Base-by-base conservation (phyloP, 2,888 invertebrate genomes). In the Ceriagrion tenellum region DNA sequence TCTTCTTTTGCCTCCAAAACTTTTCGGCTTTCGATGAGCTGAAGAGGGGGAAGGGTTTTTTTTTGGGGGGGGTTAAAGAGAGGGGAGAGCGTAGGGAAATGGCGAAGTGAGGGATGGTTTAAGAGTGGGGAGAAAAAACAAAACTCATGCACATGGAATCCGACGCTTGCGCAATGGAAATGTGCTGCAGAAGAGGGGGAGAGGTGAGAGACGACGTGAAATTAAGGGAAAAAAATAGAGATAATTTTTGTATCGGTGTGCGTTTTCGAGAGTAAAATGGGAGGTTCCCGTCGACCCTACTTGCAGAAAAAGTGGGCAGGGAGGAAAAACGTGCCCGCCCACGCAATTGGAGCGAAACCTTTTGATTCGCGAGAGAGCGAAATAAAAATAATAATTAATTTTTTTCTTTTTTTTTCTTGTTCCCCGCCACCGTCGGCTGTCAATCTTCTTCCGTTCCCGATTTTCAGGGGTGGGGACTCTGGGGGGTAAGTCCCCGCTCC, bases 1-100 rank as follows among this genome's bases (percentile, higher is more conserved):
- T 63, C 63, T 81, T 93, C 93, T 93, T 93, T 93, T 93, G 69
- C 93, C 69, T 40, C 93, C 93, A 69, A 93, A 93, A 93, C 26
- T 81, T 93, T 93, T 93, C 93, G 47, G 69, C 56, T 47, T 59
- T 35, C 30, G 56, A 30, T 18, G 16, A 20, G 26, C 30, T 4
- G 59, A 13, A 35, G 3, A 8, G 26, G 40, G n/a, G 40, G 47
- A 93, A 26, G 23, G 47, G 69, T 69, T 47, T 13, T 35, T 12
- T 23, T 26, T 18, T 69, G 69, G 69, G 26, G n/a, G 26, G 16
- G 63, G 63, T 4, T 10, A n/a, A n/a, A n/a, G 69, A 69, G 69
- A n/a, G 18, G n/a, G n/a, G 69, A 69, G 23, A 69, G 26, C 8
- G 10, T 23, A n/a, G 74, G n/a, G 10, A 30, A 35, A 10, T 81